A percentile compares a stretch with the other conserved stretches of the same genome.
phyloP scores from a whole-genome alignment of 2,797 vertebrate species.

The Helostoma temminkii region DNA sequence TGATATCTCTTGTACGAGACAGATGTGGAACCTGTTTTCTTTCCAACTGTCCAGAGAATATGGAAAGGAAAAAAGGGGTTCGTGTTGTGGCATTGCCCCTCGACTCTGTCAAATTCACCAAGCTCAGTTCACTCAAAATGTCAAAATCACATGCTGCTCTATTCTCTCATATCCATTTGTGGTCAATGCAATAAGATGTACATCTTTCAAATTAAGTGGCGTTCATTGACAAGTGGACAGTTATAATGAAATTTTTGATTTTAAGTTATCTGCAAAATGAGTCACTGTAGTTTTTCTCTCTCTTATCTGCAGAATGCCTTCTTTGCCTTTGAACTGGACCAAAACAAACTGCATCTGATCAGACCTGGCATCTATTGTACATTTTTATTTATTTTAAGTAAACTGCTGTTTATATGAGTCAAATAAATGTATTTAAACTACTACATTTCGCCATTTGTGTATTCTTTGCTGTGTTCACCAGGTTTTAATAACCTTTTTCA shows the following conservation, averaged over 20 bases:
- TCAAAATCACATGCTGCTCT: slow-evolving; percentile 39
- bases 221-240: slow-evolving; percentile 2
- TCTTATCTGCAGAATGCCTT: slow-evolving; percentile 75
- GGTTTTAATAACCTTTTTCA: neutral
- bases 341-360: slow-evolving; percentile 53
- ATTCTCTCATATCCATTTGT: slow-evolving; percentile 14
- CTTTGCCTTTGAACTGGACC: slow-evolving; percentile 54
- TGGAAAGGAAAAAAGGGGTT: slow-evolving; percentile 75
- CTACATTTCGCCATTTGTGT: neutral
- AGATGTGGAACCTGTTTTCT: slow-evolving; percentile 84
- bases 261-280: slow-evolving; percentile 1
- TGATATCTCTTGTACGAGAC: slow-evolving; percentile 79
- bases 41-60: slow-evolving; percentile 82
- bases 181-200: neutral
- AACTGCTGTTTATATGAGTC: slow-evolving; percentile 66
- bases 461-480: slow-evolving; percentile 5
- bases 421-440: slow-evolving; percentile 59
- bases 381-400: slow-evolving; percentile 70
- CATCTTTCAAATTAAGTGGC: slow-evolving; percentile 5
- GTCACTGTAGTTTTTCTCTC: slow-evolving; percentile 26
- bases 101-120: slow-evolving; percentile 62
- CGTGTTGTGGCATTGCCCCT: slow-evolving; percentile 59
- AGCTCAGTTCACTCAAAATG: slow-evolving; percentile 48
- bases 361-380: slow-evolving; percentile 47
- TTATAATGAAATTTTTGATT: neutral